These are phyloP conservation scores for Ectemnius lituratus DNA, from an alignment of 2,888 invertebrate species.

Conservation along the genomic window DNA sequence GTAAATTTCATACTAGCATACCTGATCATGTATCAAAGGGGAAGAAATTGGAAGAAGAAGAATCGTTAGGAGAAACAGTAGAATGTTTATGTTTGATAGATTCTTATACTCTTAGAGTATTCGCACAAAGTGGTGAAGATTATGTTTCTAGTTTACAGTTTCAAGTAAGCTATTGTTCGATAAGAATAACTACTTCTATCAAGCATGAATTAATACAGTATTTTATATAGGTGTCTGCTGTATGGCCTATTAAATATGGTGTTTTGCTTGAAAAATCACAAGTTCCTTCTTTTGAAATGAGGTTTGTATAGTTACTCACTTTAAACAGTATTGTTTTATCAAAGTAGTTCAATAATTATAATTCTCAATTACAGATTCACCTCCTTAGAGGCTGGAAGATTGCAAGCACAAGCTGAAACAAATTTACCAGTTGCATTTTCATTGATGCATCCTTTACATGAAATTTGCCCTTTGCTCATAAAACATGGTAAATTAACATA, in stretches of 20 bases:
- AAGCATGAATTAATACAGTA: conserved; percentile 14
- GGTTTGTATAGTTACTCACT: conserved; percentile 39
- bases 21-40: conserved; percentile 79
- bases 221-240: conserved; percentile 82
- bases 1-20: conserved; percentile 80
- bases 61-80: conserved; percentile 79
- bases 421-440: conserved; percentile 90
- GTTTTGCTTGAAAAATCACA: conserved; percentile 87
- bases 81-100: conserved; percentile 87
- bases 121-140: conserved; percentile 89
- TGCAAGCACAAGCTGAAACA: conserved; percentile 60
- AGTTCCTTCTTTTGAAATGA: conserved; percentile 58
- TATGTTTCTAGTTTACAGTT: conserved; percentile 89
- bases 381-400: conserved; percentile 69
- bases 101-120: conserved; percentile 87
- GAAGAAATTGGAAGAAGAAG: conserved; percentile 79
- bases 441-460: conserved; percentile 92
- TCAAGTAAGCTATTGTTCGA: conserved; percentile 74
- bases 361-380: conserved; percentile 54
- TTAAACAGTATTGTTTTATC: not conserved
- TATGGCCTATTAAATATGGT: conserved; percentile 93
- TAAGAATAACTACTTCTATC: conserved; percentile 8
- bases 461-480: conserved; percentile 90
- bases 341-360: not conserved
- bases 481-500: conserved; percentile 80